Percentiles rank a stretch among this genome's conserved stretches.
These are phyloP conservation scores for Eledone cirrhosa DNA, from an alignment of 2,888 invertebrate genomes.

Conservation along the genomic window DNA sequence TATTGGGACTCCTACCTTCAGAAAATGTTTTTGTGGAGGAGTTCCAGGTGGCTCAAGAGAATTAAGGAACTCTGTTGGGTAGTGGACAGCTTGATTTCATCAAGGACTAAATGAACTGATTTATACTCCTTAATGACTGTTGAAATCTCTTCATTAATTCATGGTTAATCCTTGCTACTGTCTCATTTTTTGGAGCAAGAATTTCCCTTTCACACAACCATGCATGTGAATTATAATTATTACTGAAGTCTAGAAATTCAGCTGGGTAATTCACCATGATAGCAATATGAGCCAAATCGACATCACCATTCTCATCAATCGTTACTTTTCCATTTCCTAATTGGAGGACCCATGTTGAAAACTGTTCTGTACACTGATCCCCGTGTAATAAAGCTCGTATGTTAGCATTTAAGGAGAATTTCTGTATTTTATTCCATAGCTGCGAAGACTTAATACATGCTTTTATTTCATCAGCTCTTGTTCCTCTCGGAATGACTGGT, in stretches of 20 bases:
- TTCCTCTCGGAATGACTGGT: background rate
- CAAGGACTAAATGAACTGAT: background rate
- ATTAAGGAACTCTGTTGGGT: background rate
- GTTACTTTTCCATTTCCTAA: background rate
- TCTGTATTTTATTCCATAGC: background rate
- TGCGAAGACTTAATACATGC: background rate
- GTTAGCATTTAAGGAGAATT: background rate
- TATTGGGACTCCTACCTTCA: background rate
- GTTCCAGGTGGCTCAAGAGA: slow-evolving; percentile 2
- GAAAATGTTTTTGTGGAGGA: slow-evolving; percentile 9
- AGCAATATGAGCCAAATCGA: background rate
- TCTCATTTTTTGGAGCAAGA: background rate
- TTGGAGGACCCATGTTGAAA: background rate
- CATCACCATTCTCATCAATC: background rate
- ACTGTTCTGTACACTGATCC: background rate
- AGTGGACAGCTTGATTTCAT: background rate
- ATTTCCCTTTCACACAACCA: background rate
- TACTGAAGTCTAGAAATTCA: background rate
- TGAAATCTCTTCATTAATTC: too few relatives aligned
- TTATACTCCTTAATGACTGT: background rate
- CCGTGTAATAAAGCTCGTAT: too few relatives aligned
- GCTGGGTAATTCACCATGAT: background rate
- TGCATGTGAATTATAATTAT: background rate
- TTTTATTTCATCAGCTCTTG: background rate
- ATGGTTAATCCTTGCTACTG: too few relatives aligned